These are phyloP conservation scores for Mythimna vitellina DNA, from an alignment of 2,888 invertebrate genomes.

Conservation along the genomic window DNA sequence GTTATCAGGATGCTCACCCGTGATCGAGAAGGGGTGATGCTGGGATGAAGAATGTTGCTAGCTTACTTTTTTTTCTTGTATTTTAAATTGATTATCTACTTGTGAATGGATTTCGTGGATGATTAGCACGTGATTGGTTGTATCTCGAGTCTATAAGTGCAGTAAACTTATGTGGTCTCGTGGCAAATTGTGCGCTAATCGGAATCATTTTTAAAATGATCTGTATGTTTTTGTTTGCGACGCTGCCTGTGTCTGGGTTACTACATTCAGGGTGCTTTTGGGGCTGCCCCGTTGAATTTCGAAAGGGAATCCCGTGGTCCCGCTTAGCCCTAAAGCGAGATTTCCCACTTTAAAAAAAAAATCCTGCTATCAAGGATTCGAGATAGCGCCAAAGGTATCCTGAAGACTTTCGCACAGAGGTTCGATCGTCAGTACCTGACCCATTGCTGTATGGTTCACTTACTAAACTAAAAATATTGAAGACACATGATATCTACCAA, in stretches of 20 bases:
- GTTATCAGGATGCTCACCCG: slow-evolving; percentile 53
- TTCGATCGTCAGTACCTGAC: no score
- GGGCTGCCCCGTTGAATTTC: no score
- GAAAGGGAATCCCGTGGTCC: no score
- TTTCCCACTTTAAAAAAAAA: no score
- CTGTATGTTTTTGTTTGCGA: background rate
- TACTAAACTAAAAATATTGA: no score
- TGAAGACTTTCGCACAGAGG: no score
- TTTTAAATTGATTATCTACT: slow-evolving; percentile 1
- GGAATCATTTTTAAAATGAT: background rate
- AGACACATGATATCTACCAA: no score
- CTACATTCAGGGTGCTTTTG: no score
- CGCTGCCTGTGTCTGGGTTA: background rate
- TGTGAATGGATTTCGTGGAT: slow-evolving; percentile 10
- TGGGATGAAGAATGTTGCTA: slow-evolving; percentile 40
- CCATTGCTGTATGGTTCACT: no score
- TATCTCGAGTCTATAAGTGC: background rate
- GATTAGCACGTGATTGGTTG: slow-evolving; percentile 24
- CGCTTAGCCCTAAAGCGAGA: no score
- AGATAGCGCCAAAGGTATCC: no score
- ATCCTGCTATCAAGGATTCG: no score
- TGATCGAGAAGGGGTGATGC: slow-evolving; percentile 42
- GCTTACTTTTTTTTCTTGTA: slow-evolving; percentile 23
- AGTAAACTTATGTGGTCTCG: background rate
- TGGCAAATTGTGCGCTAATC: background rate